phyloP scores from a whole-genome alignment of 2,888 invertebrate species.

The Stenichneumon culpator region DNA sequence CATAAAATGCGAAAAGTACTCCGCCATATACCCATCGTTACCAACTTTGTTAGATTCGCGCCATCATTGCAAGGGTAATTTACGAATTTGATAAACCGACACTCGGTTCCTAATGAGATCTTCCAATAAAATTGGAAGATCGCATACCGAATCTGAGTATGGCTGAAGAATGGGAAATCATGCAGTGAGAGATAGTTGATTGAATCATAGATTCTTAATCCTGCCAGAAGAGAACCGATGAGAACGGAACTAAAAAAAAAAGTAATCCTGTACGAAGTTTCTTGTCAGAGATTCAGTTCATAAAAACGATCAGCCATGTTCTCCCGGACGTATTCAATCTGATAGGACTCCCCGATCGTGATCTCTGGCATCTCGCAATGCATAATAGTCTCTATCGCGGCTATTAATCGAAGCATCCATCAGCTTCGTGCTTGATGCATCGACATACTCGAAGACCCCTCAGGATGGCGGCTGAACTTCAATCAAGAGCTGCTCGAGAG shows the following conservation, averaged over 20 bases:
- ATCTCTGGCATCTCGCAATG: conserved; percentile 22
- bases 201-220: background rate
- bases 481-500: conserved; percentile 59
- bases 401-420: conserved; percentile 35
- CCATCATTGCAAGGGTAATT: conserved; percentile 5
- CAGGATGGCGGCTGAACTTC: conserved; percentile 44
- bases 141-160: background rate
- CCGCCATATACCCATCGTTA: background rate
- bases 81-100: conserved; percentile 2
- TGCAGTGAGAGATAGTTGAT: background rate
- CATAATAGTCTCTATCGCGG: conserved; percentile 40
- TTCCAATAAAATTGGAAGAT: background rate
- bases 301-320: background rate
- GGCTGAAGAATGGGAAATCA: background rate
- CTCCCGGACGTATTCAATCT: background rate
- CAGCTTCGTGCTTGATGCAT: conserved; percentile 15
- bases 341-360: conserved; percentile 3
- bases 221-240: background rate
- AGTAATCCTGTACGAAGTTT: background rate
- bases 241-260: background rate
- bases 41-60: conserved; percentile 31
- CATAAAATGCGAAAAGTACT: conserved; percentile 35
- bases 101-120: background rate
- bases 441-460: background rate
- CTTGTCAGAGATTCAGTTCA: background rate